Evolutionary conservation across 2,113 vertebrate genomes (phyloP), one percentile per base, ranked within the genome.

Genomic region (Larimichthys polyactis): DNA sequence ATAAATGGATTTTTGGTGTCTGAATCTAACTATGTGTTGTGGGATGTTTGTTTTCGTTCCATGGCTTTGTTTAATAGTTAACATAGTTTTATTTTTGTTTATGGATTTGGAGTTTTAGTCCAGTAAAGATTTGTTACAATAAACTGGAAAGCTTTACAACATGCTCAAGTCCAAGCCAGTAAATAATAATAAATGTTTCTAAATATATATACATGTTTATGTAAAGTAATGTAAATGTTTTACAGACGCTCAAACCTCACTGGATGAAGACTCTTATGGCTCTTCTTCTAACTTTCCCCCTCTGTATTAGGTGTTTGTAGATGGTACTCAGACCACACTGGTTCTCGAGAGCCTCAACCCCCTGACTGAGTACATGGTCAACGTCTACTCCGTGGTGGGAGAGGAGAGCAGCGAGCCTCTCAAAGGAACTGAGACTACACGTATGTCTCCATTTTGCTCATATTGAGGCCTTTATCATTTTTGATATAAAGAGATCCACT

Each of bases 381-480:
- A 94, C 0, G 97, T 99, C 87, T 98, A 96, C 88, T 96, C 98
- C 8, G 94, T 99, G 79, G 94, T 97, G 29, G 97, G 96, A 92
- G 97, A 97, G 20, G 97, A 98, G 74, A 97, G 95, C 90, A 99
- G 98, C 10, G 97, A 98, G 65, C 96, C 98, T 24, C 93, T 99
- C 9, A 95, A 93, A 55, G 98, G 97, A 93, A 90, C 90, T 3
- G 97, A 99, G 87, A 99, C 96, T 82, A 99, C 98, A 70, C 59
- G 98, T 99, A 95, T 95, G 98, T 96, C 58, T 63, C 60, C 32
- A 58, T 46, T 77, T 77, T 22, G 6, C 52, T 73, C 20, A 51
- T 24, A 48, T 55, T 14, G 67, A 59, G 27, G 12, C 10, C 12
- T 0, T 1, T 22, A 15, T 22, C 14, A 29, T 70, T 40, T 70